Conservation (phyloP, 1,140 invertebrate genomes). For the Pinna nobilis region DNA sequence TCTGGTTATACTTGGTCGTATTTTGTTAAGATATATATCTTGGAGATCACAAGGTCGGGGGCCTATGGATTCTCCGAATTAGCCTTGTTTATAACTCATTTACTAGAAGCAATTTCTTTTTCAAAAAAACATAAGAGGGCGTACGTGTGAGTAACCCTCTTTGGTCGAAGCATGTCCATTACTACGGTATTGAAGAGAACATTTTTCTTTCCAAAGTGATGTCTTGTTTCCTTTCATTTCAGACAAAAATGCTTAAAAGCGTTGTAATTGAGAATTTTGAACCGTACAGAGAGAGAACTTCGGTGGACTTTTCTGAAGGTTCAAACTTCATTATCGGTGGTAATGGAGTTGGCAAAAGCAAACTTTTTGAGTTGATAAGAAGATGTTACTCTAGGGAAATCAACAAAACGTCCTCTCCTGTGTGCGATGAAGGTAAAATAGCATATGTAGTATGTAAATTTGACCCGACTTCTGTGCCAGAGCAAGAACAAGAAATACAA, state of each 20-base stretch:
- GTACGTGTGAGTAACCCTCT: too few species aligned
- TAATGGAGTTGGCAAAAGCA: slow-evolving; percentile 25
- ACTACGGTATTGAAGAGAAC: too few species aligned
- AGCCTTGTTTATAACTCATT: too few species aligned
- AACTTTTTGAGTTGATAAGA: slow-evolving; percentile 26
- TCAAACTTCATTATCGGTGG: slow-evolving; percentile 24
- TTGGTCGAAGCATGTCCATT: too few species aligned
- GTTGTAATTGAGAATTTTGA: slow-evolving; percentile 16
- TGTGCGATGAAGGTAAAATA: background rate
- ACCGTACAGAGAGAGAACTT: slow-evolving; percentile 9
- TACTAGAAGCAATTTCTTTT: too few species aligned
- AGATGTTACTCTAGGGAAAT: slow-evolving; percentile 6
- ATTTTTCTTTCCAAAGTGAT: too few species aligned
- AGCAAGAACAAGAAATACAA: background rate
- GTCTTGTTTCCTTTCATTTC: too few species aligned
- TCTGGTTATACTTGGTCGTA: too few species aligned
- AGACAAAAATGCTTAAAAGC: slow-evolving; percentile 10
- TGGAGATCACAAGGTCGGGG: too few species aligned
- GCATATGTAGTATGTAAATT: slow-evolving; percentile 16
- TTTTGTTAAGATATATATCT: too few species aligned
- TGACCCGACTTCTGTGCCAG: background rate
- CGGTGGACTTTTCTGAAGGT: slow-evolving; percentile 15
- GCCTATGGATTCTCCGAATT: too few species aligned
- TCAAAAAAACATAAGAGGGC: too few species aligned
- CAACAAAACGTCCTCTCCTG: background rate